Evolutionary conservation across 2,888 invertebrate genomes (phyloP).

Genomic region (Tetanocera ferruginea): DNA sequence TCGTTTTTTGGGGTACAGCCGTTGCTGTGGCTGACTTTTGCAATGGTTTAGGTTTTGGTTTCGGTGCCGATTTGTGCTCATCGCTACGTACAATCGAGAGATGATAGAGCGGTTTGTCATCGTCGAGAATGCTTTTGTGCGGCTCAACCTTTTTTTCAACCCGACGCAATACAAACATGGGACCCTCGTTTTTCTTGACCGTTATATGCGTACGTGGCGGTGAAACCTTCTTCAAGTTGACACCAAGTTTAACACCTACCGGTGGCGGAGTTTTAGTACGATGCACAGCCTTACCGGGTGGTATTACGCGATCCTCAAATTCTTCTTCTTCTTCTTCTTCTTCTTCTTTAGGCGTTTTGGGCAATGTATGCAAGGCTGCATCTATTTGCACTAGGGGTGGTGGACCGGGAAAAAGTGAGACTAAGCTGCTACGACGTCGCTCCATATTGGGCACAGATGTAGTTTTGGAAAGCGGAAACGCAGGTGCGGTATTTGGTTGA

Average conservation of each 20-base stretch:
- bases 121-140: conserved; percentile 67
- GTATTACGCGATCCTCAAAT: conserved; percentile 58
- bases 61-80: conserved; percentile 59
- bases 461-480: conserved; percentile 65
- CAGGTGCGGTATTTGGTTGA: conserved; percentile 45
- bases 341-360: background rate
- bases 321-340: conserved; percentile 46
- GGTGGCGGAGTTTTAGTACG: conserved; percentile 67
- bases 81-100: conserved; percentile 66
- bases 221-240: conserved; percentile 64
- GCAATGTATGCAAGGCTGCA: conserved; percentile 55
- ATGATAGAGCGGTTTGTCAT: conserved; percentile 67
- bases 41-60: conserved; percentile 59
- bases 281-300: conserved; percentile 59
- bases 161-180: conserved; percentile 67
- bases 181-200: conserved; percentile 64
- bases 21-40: conserved; percentile 55
- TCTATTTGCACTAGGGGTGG: conserved; percentile 59
- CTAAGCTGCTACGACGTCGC: conserved; percentile 59
- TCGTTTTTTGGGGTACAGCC: conserved; percentile 54
- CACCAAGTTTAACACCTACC: conserved; percentile 65
- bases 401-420: conserved; percentile 60
- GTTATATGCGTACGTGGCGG: conserved; percentile 64
- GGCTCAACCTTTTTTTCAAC: conserved; percentile 66
- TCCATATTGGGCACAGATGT: conserved; percentile 60